Conservation (phyloP, 2,888 invertebrate genomes). For the Metalampra italica region DNA sequence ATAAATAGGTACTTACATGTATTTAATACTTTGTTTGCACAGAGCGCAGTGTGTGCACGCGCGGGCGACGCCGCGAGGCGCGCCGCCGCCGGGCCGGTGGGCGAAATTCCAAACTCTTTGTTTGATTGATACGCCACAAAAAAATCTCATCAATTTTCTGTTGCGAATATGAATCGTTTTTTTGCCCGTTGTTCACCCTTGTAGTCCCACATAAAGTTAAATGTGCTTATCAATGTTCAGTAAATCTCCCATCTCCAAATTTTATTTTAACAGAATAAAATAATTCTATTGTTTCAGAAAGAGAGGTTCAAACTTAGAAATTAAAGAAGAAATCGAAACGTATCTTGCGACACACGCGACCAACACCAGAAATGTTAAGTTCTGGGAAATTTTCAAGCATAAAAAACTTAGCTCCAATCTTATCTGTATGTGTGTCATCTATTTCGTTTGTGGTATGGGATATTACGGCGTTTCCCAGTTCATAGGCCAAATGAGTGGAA, state of each 20-base stretch:
- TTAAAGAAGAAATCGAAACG: constrained; percentile 42
- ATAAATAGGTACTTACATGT: too few relatives aligned
- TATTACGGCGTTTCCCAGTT: constrained; percentile 91
- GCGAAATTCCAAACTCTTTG: too few relatives aligned
- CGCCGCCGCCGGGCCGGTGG: too few relatives aligned
- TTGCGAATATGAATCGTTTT: too few relatives aligned
- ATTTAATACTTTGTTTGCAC: neutral
- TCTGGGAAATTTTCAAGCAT: constrained; percentile 53
- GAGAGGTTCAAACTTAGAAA: constrained; percentile 24
- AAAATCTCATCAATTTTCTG: too few relatives aligned
- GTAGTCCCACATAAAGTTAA: too few relatives aligned
- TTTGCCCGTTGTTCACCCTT: too few relatives aligned
- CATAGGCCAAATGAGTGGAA: constrained; percentile 84
- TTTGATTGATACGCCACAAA: too few relatives aligned
- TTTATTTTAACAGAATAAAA: too few relatives aligned
- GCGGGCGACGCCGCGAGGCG: too few relatives aligned
- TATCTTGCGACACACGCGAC: constrained; percentile 23
- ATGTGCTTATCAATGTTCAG: too few relatives aligned
- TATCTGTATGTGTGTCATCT: constrained; percentile 82
- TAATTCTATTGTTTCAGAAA: constrained; percentile 48
- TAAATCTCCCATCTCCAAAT: too few relatives aligned
- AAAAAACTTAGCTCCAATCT: constrained; percentile 80
- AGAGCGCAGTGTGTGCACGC: neutral
- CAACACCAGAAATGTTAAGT: constrained; percentile 28
- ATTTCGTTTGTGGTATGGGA: constrained; percentile 88